These are phyloP conservation scores for Carettochelys insculpta DNA, from an alignment of 2,113 vertebrate species.

Conservation along the genomic window DNA sequence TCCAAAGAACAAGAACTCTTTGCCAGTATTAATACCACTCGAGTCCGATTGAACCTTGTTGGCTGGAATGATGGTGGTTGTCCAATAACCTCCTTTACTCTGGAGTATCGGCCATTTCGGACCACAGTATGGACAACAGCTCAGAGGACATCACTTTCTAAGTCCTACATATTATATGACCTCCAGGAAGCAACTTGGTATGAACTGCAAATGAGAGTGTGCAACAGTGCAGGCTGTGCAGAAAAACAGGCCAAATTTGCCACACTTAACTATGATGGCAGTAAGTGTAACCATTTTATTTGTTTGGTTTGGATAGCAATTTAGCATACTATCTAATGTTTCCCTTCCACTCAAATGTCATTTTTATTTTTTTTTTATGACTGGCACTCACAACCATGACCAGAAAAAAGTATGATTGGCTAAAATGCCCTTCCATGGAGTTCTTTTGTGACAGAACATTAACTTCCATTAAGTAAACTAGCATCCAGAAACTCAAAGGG, in stretches of 20 bases:
- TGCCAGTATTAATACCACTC: constrained; percentile 93
- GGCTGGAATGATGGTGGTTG: constrained; percentile 99
- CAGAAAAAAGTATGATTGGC: fast-evolving
- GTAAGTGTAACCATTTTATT: constrained; percentile 81
- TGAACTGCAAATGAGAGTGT: constrained; percentile 95
- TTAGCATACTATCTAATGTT: not conserved
- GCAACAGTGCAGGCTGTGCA: constrained; percentile 95
- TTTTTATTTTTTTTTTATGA: not conserved
- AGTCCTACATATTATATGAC: constrained; percentile 94
- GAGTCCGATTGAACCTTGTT: constrained; percentile 91
- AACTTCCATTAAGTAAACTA: not conserved
- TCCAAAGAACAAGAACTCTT: constrained; percentile 98
- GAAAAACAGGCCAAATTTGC: constrained; percentile 96
- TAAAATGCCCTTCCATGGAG: not conserved
- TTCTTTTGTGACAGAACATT: not conserved
- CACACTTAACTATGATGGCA: constrained; percentile 93
- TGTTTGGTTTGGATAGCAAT: fast-evolving
- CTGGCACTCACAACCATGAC: not conserved
- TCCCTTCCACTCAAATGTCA: not conserved
- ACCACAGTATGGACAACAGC: constrained; percentile 92
- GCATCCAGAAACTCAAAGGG: fast-evolving
- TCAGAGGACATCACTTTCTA: constrained; percentile 93
- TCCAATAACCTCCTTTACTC: constrained; percentile 94
- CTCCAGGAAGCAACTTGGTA: constrained; percentile 97
- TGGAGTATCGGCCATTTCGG: constrained; percentile 94